Evolutionary conservation across 2,888 invertebrate genomes (phyloP).

Genomic region (Drosophila neotestacea): DNA sequence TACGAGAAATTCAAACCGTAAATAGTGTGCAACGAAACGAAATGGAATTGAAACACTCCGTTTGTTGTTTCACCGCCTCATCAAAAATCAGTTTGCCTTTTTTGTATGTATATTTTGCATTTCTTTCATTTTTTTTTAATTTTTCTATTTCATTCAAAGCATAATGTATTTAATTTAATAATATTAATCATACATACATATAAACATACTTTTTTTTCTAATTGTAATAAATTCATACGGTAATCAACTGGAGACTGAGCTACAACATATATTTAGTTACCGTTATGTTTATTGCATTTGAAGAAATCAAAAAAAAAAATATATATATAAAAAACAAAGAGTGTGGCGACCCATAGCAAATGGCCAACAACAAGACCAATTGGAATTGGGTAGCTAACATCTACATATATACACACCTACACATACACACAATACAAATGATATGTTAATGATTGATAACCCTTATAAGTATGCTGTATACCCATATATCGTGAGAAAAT

Average conservation of each 20-base stretch:
- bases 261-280: constrained; percentile 85
- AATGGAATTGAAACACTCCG: constrained; percentile 31
- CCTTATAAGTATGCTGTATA: constrained; percentile 20
- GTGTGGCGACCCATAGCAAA: neutral
- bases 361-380: too few species aligned
- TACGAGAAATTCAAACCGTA: constrained; percentile 31
- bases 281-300: constrained; percentile 79
- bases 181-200: constrained; percentile 25
- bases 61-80: constrained; percentile 1
- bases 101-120: constrained; percentile 37
- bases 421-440: constrained; percentile 11
- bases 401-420: constrained; percentile 24
- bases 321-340: constrained; percentile 5
- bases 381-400: neutral
- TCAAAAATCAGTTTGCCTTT: constrained; percentile 3
- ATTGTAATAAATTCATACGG: constrained; percentile 74
- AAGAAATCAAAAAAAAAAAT: constrained; percentile 26
- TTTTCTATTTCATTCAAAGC: constrained; percentile 34
- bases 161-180: constrained; percentile 41
- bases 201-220: constrained; percentile 42
- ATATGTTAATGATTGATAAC: constrained; percentile 18
- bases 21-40: constrained; percentile 48
- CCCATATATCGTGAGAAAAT: constrained; percentile 10
- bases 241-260: constrained; percentile 85
- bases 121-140: constrained; percentile 26